phyloP scores from a whole-genome alignment of 2,797 vertebrate species.

The Amphiprion clarkii region DNA sequence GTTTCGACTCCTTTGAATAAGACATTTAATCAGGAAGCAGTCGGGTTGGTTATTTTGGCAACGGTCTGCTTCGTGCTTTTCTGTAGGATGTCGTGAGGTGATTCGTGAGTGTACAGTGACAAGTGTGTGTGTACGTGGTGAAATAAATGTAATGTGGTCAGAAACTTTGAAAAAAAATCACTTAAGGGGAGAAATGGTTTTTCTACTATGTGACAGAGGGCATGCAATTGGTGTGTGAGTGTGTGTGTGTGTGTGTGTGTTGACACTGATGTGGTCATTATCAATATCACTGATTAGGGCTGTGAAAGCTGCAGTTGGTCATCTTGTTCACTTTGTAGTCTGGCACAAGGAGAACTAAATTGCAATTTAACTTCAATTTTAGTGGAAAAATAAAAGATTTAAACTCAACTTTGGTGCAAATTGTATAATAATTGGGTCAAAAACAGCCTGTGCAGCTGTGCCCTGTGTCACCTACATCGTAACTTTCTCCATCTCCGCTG shows the following conservation, averaged over 20 bases:
- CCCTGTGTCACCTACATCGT: slow-evolving; percentile 58
- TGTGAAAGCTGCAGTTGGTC: slow-evolving; percentile 28
- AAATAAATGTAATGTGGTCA: slow-evolving; percentile 58
- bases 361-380: slow-evolving; percentile 2
- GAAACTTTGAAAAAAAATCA: slow-evolving; percentile 43
- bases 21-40: background rate
- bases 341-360: slow-evolving; percentile 42
- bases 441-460: slow-evolving; percentile 13
- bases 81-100: slow-evolving; percentile 69
- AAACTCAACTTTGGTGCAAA: background rate
- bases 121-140: slow-evolving; percentile 50
- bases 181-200: slow-evolving; percentile 44
- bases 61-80: slow-evolving; percentile 52
- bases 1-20: background rate
- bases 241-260: slow-evolving; percentile 47
- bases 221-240: slow-evolving; percentile 47
- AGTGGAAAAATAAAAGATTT: slow-evolving; percentile 10
- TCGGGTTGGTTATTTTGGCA: slow-evolving; percentile 15
- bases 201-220: slow-evolving; percentile 64
- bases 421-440: background rate
- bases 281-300: slow-evolving; percentile 48
- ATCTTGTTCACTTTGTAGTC: slow-evolving; percentile 52
- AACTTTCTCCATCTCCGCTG: slow-evolving; percentile 46
- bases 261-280: slow-evolving; percentile 49
- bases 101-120: slow-evolving; percentile 71